A percentile compares a stretch with the other conserved stretches of the same genome.
These are phyloP conservation scores for Platyura marginata DNA, from an alignment of 1,140 invertebrate species.

Conservation along the genomic window DNA sequence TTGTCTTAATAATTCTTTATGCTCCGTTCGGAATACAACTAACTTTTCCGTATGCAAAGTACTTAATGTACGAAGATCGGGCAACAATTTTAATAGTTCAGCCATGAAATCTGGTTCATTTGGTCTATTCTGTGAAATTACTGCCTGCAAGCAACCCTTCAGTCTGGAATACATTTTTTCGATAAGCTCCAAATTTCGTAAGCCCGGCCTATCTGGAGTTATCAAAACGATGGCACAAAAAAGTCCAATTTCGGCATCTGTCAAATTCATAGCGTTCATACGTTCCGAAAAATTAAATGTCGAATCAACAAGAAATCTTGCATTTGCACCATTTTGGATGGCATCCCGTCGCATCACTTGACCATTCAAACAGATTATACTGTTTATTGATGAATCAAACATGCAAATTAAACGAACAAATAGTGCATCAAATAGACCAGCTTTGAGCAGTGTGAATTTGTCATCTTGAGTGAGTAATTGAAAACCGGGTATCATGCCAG, in stretches of 20 bases:
- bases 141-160: constrained; percentile 67
- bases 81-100: constrained; percentile 84
- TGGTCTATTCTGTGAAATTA: constrained; percentile 71
- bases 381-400: constrained; percentile 78
- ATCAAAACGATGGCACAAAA: constrained; percentile 93
- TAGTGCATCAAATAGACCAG: constrained; percentile 84
- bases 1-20: constrained; percentile 58
- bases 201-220: constrained; percentile 77
- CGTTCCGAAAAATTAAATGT: constrained; percentile 95
- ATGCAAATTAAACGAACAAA: constrained; percentile 84
- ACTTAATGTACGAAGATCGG: constrained; percentile 85
- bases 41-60: constrained; percentile 92
- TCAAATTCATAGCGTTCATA: constrained; percentile 74
- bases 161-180: constrained; percentile 82
- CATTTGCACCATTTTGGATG: constrained; percentile 77
- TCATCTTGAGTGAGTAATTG: constrained; percentile 85
- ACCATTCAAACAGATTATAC: constrained; percentile 83
- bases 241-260: constrained; percentile 82
- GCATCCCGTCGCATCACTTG: constrained; percentile 78
- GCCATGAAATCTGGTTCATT: constrained; percentile 58
- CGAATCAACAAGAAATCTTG: constrained; percentile 84
- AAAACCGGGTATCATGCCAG: constrained; percentile 93
- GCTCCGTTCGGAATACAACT: constrained; percentile 77
- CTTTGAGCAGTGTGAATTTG: constrained; percentile 91
- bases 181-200: constrained; percentile 79